Percentiles rank a stretch among this genome's conserved stretches.
Evolutionary conservation across 2,797 vertebrate genomes (phyloP).

Genomic region (Molossus alvarezi): DNA sequence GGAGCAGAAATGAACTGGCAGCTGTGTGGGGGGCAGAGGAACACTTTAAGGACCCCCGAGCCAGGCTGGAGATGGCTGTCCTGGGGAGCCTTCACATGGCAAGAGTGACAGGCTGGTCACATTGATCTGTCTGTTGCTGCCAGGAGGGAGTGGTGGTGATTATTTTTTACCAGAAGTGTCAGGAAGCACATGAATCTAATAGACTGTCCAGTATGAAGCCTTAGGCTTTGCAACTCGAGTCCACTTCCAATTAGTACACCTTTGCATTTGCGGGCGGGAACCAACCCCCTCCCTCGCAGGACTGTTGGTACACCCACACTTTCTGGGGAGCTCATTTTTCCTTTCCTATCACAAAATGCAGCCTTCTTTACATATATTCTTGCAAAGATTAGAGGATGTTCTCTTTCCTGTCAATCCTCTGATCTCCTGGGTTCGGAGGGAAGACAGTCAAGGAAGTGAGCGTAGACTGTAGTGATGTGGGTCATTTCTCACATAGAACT

Average conservation of each 20-base stretch:
- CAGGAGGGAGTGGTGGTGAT: neutral
- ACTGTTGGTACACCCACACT: no score
- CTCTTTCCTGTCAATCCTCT: neutral
- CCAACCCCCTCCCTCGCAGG: neutral
- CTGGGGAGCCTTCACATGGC: neutral
- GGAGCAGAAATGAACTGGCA: neutral
- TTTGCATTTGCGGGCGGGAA: accelerated
- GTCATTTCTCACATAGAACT: neutral
- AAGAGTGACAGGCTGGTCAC: neutral
- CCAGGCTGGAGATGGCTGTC: neutral
- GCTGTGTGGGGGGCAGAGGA: neutral
- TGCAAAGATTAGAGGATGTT: neutral
- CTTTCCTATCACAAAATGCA: neutral
- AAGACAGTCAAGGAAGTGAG: neutral
- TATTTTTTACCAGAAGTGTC: neutral
- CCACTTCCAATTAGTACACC: neutral
- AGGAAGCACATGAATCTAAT: neutral
- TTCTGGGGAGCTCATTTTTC: neutral
- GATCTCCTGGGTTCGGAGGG: neutral
- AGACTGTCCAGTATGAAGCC: neutral
- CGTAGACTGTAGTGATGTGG: neutral
- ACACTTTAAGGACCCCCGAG: neutral
- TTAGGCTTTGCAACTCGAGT: neutral
- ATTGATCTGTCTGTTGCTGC: neutral
- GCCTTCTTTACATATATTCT: neutral